Conservation (phyloP, 2,797 vertebrate genomes). For the Nyctibius grandis region DNA sequence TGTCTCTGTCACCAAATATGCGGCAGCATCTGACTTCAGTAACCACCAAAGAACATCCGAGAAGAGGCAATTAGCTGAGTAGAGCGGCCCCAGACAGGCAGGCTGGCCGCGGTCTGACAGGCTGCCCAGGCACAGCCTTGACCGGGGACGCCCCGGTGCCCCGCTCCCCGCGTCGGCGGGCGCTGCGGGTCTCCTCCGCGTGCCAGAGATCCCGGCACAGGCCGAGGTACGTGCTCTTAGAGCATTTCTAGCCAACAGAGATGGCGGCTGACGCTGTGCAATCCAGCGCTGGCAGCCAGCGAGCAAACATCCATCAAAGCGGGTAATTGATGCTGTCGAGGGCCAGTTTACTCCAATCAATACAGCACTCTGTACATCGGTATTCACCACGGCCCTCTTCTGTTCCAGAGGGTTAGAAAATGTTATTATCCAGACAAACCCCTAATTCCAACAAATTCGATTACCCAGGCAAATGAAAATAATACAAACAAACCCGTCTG, state of each 20-base stretch:
- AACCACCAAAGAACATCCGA: neutral
- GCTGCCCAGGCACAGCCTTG: too few relatives aligned
- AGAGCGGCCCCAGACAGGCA: neutral
- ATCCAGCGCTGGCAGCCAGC: constrained; percentile 10
- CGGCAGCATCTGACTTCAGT: rapidly evolving
- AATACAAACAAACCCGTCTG: constrained; percentile 20
- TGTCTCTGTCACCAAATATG: neutral
- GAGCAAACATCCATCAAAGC: constrained; percentile 6
- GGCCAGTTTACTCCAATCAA: constrained; percentile 29
- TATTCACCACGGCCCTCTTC: neutral
- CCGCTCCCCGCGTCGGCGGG: too few relatives aligned
- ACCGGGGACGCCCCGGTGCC: too few relatives aligned
- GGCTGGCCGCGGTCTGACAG: neutral
- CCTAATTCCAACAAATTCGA: constrained; percentile 62
- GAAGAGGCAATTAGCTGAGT: neutral
- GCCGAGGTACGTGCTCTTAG: rapidly evolving
- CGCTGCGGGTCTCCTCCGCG: rapidly evolving
- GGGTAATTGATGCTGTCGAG: constrained; percentile 56
- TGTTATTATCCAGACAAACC: constrained; percentile 45
- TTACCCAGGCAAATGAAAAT: constrained; percentile 54
- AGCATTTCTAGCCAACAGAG: neutral
- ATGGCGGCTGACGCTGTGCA: neutral
- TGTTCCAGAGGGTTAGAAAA: constrained; percentile 39
- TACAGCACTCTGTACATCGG: neutral
- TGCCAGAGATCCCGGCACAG: neutral